Base-by-base conservation (phyloP, 2,888 invertebrate species). In the Plutella xylostella region DNA sequence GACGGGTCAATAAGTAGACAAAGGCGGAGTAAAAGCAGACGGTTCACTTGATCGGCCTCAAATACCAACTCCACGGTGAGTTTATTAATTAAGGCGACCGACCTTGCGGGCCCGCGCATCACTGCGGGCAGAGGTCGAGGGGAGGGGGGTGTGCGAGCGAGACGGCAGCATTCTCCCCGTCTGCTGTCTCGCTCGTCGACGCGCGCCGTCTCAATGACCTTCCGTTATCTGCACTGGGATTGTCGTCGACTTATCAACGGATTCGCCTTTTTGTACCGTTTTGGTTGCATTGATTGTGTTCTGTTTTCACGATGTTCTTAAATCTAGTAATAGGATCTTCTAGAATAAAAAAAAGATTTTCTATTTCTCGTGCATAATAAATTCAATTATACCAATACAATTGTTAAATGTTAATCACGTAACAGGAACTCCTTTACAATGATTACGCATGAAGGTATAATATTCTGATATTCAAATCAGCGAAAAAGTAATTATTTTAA, bases 71-170 rank as follows among this genome's bases (percentile, higher is more conserved):
- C 80, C 76, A 82, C 79, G 76, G 74, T 75, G 79, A 76, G 80
- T 82, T 83, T 82, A 83, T 83, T 83, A 83, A 83, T 83, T 83
- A 83, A 80, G 74, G 76, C 79, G 68, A 70, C 75, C 83, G 82
- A 80, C 82, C 83, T 80, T 82, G 82, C 77, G 72, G 69, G 77
- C 74, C 43, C 74, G 80, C 75, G 68, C 80, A 79, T 78, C 79
- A 79, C 80, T 77, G 80, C 78, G 79, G 68, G 17, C 43, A 47
- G 45, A 30, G 45, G 43, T 41, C 35, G 41, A 39, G 40, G 43
- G 45, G 39, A 21, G 60, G 59, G 60, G 64, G 61, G 63, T 61
- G 64, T 58, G 74, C 55, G 69, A 78, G 56, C 51, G 71, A 65
- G 79, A 71, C 56, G 56, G 55, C 54, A 35, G 22, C 19, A 22